Evolutionary conservation across 2,797 vertebrate species (phyloP), one percentile per base, ranked within the genome.

Genomic region (Chelon auratus): DNA sequence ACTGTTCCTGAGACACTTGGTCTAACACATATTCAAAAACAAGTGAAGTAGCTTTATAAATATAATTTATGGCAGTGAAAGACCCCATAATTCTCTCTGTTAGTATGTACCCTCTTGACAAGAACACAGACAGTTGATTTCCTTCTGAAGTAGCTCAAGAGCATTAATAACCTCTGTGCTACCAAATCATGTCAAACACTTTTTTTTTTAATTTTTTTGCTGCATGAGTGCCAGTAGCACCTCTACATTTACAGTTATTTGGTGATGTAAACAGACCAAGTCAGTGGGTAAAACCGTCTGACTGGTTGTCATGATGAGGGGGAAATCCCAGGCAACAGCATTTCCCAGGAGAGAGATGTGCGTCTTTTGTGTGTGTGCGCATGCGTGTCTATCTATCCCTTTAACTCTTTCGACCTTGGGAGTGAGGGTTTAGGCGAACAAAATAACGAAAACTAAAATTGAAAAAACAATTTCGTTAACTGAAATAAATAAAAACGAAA

Each of bases 261-360:
- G 18, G 33, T 55, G 42, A 48, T 39, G 47, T 7, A 52, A 52
- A 58, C 45, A 12, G 24, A 43, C 20, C 30, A 2, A 33, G 13
- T 50, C 24, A 33, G 37, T 17, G 33, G 17, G 22, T 24, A 2
- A 24, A 53, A 53, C 26, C 1, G 10, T 42, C n/a, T 20, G 52
- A 39, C 30, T 11, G 52, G 54, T 52, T 58, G n/a, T n/a, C 17
- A 4, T 18, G 39, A 12, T 55, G 18, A 14, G 10, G 51, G 69
- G 68, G 51, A 14, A 48, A 48, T 22, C 59, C 69, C 52, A 57
- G 43, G 8, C 52, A 5, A 22, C 22, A 52, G 15, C 33, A 43
- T 20, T 33, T 36, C 20, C 11, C 39, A 42, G 26, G 8, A 45
- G 4, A 50, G 9, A 22, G n/a, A 9, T n/a, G 17, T 14, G 12